These are phyloP conservation scores for Uloborus diversus DNA, from an alignment of 1,140 invertebrate genomes.

Conservation along the genomic window DNA sequence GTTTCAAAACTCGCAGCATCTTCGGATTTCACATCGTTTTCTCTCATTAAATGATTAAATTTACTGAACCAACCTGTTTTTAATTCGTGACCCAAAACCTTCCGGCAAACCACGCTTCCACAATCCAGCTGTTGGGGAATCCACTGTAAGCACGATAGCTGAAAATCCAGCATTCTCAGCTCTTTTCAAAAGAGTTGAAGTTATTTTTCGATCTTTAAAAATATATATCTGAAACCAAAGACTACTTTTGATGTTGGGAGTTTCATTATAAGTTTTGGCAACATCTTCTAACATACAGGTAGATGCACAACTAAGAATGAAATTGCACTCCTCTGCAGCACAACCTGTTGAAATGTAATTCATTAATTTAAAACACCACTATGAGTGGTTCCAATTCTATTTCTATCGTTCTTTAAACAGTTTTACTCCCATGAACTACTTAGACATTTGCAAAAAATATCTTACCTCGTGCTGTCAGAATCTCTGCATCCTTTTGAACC, in stretches of 20 bases:
- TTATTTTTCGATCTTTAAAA: constrained; percentile 81
- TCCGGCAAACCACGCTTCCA: constrained; percentile 63
- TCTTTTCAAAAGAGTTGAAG: constrained; percentile 76
- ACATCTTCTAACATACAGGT: background rate
- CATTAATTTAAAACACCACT: background rate
- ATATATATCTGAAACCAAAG: constrained; percentile 91
- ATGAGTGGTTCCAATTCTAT: background rate
- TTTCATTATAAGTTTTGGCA: background rate
- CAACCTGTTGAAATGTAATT: constrained; percentile 72
- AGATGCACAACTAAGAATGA: background rate
- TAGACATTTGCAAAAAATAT: background rate
- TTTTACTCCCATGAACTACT: background rate
- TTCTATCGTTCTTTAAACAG: background rate
- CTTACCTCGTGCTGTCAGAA: constrained; percentile 81
- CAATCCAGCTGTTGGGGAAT: constrained; percentile 85
- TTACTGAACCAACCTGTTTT: too few relatives aligned
- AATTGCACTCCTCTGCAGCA: constrained; percentile 73
- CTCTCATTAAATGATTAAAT: too few relatives aligned
- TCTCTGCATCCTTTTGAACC: constrained; percentile 89
- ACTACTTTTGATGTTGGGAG: background rate
- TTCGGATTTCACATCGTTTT: too few relatives aligned
- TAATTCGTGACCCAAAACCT: too few relatives aligned
- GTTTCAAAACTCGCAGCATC: too few relatives aligned
- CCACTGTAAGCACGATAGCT: constrained; percentile 89
- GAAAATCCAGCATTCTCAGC: constrained; percentile 85